Evolutionary conservation across 2,113 vertebrate genomes (phyloP), one percentile per base, ranked within the genome.

Genomic region (Eolophus roseicapilla): DNA sequence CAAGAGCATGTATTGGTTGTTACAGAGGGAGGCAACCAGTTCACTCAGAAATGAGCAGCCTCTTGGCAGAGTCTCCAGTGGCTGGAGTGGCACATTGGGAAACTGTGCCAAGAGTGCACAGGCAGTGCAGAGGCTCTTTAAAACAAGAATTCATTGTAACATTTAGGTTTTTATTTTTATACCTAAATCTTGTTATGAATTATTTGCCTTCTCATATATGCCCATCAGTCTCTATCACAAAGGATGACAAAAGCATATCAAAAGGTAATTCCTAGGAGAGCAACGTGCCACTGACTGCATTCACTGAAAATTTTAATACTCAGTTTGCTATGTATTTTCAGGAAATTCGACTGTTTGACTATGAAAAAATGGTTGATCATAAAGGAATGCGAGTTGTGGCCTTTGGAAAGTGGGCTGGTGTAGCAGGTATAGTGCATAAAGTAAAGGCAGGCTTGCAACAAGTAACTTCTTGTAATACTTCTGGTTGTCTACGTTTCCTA

Each of bases 301-400:
- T 76, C 75, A 50, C 67, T 86, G 62, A 64, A 89, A 95, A 78
- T 86, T 90, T 87, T 92, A 92, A 93, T 86, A 31, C 79, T 91
- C 82, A 94, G 59, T 90, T 93, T 96, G 69, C 89, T 95, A 11
- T 97, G 82, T 96, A 27, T 96, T 91, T 95, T 86, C 96, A 99
- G 99, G 99, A 99, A 96, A 98, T 99, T 77, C 98, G 99, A 86
- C 98, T 99, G 67, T 99, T 99, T 94, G 99, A 99, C 98, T 99
- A 99, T 91, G 99, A 99, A 98, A 99, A 99, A 98, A 99, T 99
- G 99, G 99, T 99, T 73, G 99, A 99, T 71, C 96, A 98, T 49
- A 99, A 98, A 95, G 99, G 99, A 88, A 97, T 96, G 84, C 98
- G 99, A 74, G 99, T 99, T 37, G 99, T 99, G 78, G 99, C 99